Base-by-base conservation (phyloP, 2,888 invertebrate species). In the Parnassius glacialis region DNA sequence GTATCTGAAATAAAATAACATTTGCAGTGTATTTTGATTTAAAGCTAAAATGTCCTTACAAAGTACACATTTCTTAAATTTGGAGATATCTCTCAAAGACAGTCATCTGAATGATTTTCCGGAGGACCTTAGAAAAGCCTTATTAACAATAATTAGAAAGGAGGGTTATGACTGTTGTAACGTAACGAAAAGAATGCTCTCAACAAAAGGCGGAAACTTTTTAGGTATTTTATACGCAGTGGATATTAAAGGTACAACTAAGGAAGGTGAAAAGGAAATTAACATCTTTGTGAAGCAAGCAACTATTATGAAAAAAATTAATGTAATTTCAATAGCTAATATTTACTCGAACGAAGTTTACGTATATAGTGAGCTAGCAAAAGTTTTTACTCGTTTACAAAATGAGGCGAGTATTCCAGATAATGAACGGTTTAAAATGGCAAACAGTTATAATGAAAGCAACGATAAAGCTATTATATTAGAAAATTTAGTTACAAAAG, bases 201-300 rank as follows among this genome's bases (percentile, higher is more conserved):
- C 74, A 0, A 72, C 79, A 5, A 73, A 74, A 12, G 83, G 85
- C 12, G 82, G 79, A 0, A 84, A 78, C 64, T 85, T 76, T 57
- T 65, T 83, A 0, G 80, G 75, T 2, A 55, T 64, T 9, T 62
- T 84, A 3, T 78, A 74, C 16, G 79, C 78, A 70, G 68, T 83
- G 10, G 73, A 83, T 34, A 68, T 84, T 2, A 75, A 72, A 67
- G 85, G 83, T 3, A 67, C 68, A 66, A 80, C 80, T 2, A 62
- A 57, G 2, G 52, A 71, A 11, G 78, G 76, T 0, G 56, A 70
- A 2, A 78, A 80, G 64, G 76, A 77, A 69, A 74, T 74, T 0
- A 72, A 78, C 41, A 57, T 86, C 12, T 85, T 85, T 51, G 63
- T 82, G 2, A 86, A 86, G 68, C 70, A 70, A 12, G 71, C 74